Base-by-base conservation (phyloP, 2,797 vertebrate genomes). In the Mormyrops attenuatus region DNA sequence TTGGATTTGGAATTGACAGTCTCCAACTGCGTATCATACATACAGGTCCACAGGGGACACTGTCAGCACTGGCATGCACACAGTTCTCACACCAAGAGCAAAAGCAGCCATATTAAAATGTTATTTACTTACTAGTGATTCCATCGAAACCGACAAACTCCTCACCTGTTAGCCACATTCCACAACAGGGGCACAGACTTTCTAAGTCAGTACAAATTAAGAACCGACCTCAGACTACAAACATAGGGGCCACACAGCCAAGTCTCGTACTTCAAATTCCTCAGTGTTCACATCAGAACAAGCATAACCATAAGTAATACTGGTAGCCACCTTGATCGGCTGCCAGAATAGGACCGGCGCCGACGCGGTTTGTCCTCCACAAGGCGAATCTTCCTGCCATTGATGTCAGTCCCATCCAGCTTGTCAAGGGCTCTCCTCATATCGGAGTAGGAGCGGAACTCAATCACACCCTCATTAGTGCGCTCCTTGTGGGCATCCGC, bases 401-500 rank as follows among this genome's bases (percentile, higher is more conserved):
- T 98, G 89, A 98, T 98, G 92, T 98, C 97, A 0, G 97, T 97
- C 90, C 97, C 97, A 88, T 98, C 97, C 92, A 98, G 94, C 91
- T 98, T 98, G 88, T 98, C 97, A 92, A 98, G 89, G 53, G 97
- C 97, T 41, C 97, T 96, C 89, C 96, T 97, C 97, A 98, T 97
- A 91, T 98, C 97, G 0, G 97, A 97, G 88, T 97, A 95, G 0
- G 96, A 96, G 2, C 97, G 96, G 92, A 98, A 98, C 92, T 98
- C 97, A 20, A 98, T 98, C 50, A 98, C 97, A 0, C 97, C 97
- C 92, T 98, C 97, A 5, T 98, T 98, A 86, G 97, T 97, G 9
- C 97, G 95, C 88, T 97, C 97, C 93, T 98, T 98, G 93, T 98
- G 97, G 90, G 97, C 97, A 89, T 98, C 97, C 26, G 97, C 97